These are phyloP conservation scores for Cossypha caffra DNA, from an alignment of 2,797 vertebrate genomes.

Conservation along the genomic window DNA sequence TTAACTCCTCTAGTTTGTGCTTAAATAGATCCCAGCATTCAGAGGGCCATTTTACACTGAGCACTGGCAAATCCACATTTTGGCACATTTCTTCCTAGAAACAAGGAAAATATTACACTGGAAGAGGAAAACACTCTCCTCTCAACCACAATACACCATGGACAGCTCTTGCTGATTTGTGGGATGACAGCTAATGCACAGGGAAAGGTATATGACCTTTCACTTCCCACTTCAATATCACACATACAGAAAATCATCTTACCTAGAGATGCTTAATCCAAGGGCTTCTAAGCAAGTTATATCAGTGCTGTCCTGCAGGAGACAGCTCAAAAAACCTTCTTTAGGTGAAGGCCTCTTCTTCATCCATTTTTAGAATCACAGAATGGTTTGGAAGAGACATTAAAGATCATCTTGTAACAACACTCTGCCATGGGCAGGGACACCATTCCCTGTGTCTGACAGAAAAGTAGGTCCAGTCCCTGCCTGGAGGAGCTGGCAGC, in stretches of 20 bases:
- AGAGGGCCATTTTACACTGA: neutral
- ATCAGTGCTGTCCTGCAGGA: neutral
- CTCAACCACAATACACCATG: fast-evolving
- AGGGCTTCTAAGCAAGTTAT: neutral
- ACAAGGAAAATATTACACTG: neutral
- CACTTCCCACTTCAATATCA: neutral
- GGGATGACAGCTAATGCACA: neutral
- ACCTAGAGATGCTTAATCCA: neutral
- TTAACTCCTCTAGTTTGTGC: neutral
- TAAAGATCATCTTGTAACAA: neutral
- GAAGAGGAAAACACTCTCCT: neutral
- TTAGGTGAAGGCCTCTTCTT: neutral
- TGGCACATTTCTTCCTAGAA: neutral
- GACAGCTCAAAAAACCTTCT: neutral
- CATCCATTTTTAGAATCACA: neutral
- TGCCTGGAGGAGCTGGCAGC: neutral
- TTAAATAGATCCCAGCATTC: neutral
- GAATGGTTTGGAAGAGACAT: neutral
- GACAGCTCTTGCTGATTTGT: neutral
- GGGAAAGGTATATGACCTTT: neutral
- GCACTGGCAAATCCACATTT: neutral
- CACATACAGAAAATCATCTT: fast-evolving
- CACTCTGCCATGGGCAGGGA: neutral
- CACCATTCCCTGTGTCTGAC: neutral
- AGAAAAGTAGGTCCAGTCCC: neutral